Percentiles rank a stretch among this genome's conserved stretches.
phyloP scores from a whole-genome alignment of 2,113 vertebrate genomes.

The Peromyscus californicus region DNA sequence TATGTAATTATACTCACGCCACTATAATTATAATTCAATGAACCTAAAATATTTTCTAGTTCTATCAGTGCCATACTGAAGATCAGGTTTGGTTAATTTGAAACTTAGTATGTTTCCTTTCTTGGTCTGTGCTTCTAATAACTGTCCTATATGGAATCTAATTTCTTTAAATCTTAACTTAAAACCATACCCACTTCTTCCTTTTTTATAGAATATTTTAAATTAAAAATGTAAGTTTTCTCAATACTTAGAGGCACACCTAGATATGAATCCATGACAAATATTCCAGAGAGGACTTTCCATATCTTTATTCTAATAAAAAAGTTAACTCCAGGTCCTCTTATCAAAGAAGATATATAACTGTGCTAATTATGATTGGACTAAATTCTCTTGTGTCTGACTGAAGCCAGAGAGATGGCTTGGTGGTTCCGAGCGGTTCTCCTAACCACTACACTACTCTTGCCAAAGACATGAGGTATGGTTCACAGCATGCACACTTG shows the following conservation, averaged over 20 bases:
- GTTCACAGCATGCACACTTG: not conserved
- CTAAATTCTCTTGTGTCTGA: not conserved
- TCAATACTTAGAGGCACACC: not conserved
- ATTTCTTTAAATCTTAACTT: not conserved
- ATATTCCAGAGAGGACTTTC: not conserved
- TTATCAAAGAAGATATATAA: not conserved
- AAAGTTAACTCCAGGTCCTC: not conserved
- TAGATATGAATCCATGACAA: not conserved
- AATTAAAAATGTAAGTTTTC: constrained; percentile 31
- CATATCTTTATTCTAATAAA: constrained; percentile 10
- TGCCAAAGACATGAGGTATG: not conserved
- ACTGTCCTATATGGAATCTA: not conserved
- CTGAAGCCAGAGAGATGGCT: not conserved
- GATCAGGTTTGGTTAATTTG: not conserved
- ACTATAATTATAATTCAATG: constrained; percentile 51
- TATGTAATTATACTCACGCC: not conserved
- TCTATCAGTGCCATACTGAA: constrained; percentile 19
- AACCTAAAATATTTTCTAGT: constrained; percentile 26
- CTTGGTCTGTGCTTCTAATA: not conserved
- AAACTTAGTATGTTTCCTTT: not conserved
- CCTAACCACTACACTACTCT: not conserved
- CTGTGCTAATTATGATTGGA: not conserved
- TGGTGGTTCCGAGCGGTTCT: not conserved
- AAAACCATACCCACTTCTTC: not conserved
- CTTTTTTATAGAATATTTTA: not conserved